phyloP scores from a whole-genome alignment of 2,797 vertebrate genomes.

The Sebastes iracundus region DNA sequence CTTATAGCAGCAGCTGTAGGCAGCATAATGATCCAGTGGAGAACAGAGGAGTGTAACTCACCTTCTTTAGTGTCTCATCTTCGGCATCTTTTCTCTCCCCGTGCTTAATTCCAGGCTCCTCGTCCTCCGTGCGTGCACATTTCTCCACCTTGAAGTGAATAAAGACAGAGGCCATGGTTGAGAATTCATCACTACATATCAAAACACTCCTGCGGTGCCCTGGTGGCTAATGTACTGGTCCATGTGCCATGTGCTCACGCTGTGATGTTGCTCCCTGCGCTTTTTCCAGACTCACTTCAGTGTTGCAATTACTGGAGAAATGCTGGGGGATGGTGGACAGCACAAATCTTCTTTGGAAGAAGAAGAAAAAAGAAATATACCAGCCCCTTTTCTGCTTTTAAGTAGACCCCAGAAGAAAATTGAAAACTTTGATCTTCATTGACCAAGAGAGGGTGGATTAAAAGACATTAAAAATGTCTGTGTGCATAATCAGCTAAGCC shows the following conservation, averaged over 20 bases:
- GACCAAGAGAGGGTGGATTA: constrained; percentile 38
- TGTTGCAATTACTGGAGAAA: constrained; percentile 46
- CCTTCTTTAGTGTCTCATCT: constrained; percentile 71
- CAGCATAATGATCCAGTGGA: constrained; percentile 1
- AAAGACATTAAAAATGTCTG: constrained; percentile 41
- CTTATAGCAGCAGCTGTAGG: background rate
- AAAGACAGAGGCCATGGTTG: constrained; percentile 37
- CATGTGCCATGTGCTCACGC: constrained; percentile 54
- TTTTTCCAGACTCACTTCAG: constrained; percentile 42
- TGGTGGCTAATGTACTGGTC: constrained; percentile 48
- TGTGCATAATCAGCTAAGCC: constrained; percentile 42
- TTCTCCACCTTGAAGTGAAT: constrained; percentile 54
- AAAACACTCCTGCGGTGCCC: constrained; percentile 39
- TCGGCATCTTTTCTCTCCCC: constrained; percentile 57
- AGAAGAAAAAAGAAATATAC: background rate
- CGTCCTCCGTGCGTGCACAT: constrained; percentile 51
- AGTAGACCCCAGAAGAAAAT: constrained; percentile 29
- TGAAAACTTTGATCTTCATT: constrained; percentile 40
- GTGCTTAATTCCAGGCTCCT: constrained; percentile 57
- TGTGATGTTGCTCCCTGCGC: constrained; percentile 45
- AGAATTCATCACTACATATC: constrained; percentile 54
- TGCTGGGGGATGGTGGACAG: constrained; percentile 16
- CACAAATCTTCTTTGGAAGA: background rate
- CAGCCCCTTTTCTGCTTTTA: constrained; percentile 2
- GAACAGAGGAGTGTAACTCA: constrained; percentile 40